Percentiles rank a stretch among this genome's conserved stretches.
Evolutionary conservation across 2,888 invertebrate genomes (phyloP).

Genomic region (Micoletzkya japonica): DNA sequence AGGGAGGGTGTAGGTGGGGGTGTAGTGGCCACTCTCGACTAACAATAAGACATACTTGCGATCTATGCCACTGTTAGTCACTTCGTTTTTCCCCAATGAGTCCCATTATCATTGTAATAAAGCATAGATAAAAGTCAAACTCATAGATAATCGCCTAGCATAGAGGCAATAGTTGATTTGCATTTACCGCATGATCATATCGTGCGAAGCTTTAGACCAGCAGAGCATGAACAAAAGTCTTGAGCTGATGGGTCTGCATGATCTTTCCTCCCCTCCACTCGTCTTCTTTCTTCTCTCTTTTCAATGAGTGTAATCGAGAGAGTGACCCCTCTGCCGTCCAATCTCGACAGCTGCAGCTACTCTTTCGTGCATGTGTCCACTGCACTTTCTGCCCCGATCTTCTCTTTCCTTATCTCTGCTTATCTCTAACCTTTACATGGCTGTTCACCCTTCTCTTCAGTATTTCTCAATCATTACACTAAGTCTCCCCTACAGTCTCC

Average conservation of each 20-base stretch:
- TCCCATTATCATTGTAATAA: no score
- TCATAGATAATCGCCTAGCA: no score
- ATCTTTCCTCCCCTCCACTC: not conserved
- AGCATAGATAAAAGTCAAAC: no score
- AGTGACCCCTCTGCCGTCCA: not conserved
- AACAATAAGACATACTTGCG: not conserved
- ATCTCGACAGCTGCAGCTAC: not conserved
- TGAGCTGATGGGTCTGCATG: no score
- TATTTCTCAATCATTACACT: not conserved
- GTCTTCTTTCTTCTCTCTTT: not conserved
- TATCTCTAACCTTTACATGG: not conserved
- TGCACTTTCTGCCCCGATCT: not conserved
- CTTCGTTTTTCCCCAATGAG: slow-evolving; percentile 17
- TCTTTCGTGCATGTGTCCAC: not conserved
- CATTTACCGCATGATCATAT: no score
- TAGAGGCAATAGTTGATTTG: no score
- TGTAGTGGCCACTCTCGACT: not conserved
- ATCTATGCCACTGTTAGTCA: not conserved
- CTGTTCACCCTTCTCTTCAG: not conserved
- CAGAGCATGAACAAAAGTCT: no score
- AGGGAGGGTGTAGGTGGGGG: not conserved
- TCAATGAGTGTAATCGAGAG: no score
- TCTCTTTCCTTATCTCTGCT: not conserved
- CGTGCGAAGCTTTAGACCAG: no score
- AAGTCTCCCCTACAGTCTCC: not conserved